Conservation (phyloP, 1,140 invertebrate genomes). For the Leptopilina clavipes region DNA sequence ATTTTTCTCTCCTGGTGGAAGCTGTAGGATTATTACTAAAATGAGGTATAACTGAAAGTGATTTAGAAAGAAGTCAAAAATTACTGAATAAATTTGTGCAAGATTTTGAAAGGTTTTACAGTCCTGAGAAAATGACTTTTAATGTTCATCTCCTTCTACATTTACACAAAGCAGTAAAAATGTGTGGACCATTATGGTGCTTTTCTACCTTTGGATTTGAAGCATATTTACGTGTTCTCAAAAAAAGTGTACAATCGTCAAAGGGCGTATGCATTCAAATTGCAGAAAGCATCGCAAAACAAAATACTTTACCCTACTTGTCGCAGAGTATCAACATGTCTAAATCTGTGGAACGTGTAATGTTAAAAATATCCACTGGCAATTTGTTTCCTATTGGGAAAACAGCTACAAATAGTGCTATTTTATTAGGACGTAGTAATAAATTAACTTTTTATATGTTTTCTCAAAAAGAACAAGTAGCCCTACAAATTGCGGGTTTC, state of each 20-base stretch:
- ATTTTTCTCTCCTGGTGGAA: neutral
- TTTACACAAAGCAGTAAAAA: neutral
- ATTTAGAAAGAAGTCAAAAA: neutral
- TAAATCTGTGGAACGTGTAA: neutral
- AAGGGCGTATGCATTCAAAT: neutral
- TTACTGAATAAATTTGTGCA: neutral
- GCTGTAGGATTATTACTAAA: neutral
- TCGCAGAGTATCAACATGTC: neutral
- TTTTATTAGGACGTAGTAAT: neutral
- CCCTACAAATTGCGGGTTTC: too few species aligned
- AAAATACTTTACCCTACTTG: neutral
- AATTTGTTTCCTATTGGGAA: neutral
- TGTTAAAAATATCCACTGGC: neutral
- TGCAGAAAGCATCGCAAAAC: neutral
- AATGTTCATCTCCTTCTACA: neutral
- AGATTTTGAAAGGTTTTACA: neutral
- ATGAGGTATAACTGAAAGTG: neutral
- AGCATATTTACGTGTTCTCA: neutral
- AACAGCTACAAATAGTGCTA: neutral
- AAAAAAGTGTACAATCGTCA: neutral
- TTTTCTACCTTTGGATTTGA: neutral
- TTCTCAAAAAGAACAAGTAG: too few species aligned
- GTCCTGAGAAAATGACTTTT: neutral
- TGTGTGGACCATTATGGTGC: constrained; percentile 1
- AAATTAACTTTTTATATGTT: too few species aligned